These are phyloP conservation scores for Ancistrus triradiatus DNA, from an alignment of 2,113 vertebrate species.

Conservation along the genomic window DNA sequence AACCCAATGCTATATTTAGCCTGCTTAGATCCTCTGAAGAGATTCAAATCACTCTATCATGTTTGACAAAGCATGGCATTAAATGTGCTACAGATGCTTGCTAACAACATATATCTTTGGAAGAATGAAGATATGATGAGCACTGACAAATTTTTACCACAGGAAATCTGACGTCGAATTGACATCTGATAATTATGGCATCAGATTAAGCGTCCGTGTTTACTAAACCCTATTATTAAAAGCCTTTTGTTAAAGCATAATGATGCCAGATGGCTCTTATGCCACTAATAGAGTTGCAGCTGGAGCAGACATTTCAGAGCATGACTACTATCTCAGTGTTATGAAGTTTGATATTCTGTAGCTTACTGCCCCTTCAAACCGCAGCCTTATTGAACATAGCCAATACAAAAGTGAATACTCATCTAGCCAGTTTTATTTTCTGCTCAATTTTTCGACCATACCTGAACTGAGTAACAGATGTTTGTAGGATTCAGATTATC, in stretches of 20 bases:
- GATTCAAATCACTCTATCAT: constrained; percentile 34
- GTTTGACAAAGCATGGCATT: constrained; percentile 28
- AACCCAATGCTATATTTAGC: constrained; percentile 40
- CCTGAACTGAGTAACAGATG: neutral
- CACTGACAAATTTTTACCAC: constrained; percentile 17
- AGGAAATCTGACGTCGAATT: constrained; percentile 23
- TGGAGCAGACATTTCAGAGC: constrained; percentile 6
- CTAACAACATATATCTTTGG: constrained; percentile 33
- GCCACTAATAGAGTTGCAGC: neutral
- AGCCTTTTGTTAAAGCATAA: constrained; percentile 26
- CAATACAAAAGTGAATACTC: no score
- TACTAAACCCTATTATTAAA: constrained; percentile 22
- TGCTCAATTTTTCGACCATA: neutral
- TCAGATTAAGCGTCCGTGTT: constrained; percentile 34
- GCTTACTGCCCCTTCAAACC: neutral
- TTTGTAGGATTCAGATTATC: neutral
- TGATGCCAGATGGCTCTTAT: constrained; percentile 31
- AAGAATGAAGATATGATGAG: constrained; percentile 21
- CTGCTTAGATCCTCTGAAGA: constrained; percentile 24
- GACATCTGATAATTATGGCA: constrained; percentile 29
- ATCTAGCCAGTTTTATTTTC: neutral
- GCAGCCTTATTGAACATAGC: neutral
- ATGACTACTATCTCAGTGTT: constrained; percentile 14
- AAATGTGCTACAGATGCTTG: constrained; percentile 28
- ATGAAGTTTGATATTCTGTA: neutral